Base-by-base conservation (phyloP, 2,797 vertebrate species). In the Choloepus didactylus region DNA sequence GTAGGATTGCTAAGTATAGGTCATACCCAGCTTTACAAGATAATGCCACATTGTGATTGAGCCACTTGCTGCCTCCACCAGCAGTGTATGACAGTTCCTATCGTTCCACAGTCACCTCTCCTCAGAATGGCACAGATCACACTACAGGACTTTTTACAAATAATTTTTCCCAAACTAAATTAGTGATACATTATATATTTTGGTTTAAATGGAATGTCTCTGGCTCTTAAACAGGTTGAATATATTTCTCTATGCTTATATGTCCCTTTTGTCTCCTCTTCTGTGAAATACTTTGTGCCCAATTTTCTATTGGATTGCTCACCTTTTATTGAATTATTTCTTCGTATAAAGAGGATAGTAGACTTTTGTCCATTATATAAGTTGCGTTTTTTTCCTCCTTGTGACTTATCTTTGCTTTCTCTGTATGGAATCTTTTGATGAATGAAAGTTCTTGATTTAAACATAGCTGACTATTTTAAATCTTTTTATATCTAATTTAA, bases 401-500 rank as follows among this genome's bases (percentile, higher is more conserved):
- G 18, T 84, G 41, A 46, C 18, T 59, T 67, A 6, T 69, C 29
- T 62, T 85, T 77, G 41, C 11, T 75, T 14, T 75, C 16, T 60
- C 46, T 77, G 75, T 73, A 54, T 66, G 14, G 8, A 64, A 44
- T 64, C 14, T 75, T 94, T 93, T 73, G 25, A 93, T 72, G n/a
- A 93, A 66, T 6, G 31, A n/a, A 94, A 54, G 10, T 31, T 60
- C 14, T 70, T 69, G 81, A 79, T 85, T 56, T 87, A 90, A 91
- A 67, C 72, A 29, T 44, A 84, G 51, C 77, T 72, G 38, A 44
- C 83, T 73, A 51, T 72, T 87, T 82, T 73, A 19, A 89, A 81
- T 89, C 8, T 29, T 75, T 93, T 93, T 81, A 41, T 62, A 25
- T 82, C 3, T 69, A 81, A 8, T 90, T 51, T 66, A 82, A 94